phyloP scores from a whole-genome alignment of 2,888 invertebrate genomes.

The Balanococcus diminutus region DNA sequence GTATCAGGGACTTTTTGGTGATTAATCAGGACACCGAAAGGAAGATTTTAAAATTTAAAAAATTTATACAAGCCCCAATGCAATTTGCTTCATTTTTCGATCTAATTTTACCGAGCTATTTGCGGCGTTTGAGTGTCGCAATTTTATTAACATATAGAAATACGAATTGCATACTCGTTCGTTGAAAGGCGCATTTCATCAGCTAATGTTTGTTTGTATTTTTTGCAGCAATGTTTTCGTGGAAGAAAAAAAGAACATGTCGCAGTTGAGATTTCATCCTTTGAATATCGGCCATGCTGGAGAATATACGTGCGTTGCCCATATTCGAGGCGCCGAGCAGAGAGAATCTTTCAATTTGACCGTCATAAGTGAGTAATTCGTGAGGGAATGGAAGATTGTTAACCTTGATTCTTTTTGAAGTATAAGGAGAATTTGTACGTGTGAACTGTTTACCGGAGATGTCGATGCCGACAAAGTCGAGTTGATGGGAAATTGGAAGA shows the following conservation, averaged over 20 bases:
- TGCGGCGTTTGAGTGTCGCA: not conserved
- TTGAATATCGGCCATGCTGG: not conserved
- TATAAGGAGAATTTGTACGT: not conserved
- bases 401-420: not conserved
- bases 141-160: not conserved
- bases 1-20: too few species aligned
- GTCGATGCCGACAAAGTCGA: not conserved
- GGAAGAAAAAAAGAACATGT: not conserved
- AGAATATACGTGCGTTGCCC: not conserved
- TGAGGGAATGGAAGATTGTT: not conserved
- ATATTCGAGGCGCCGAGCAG: not conserved
- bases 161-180: not conserved
- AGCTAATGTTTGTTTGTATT: not conserved
- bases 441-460: not conserved
- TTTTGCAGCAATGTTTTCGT: slow-evolving; percentile 15
- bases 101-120: too few species aligned
- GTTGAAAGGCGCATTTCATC: not conserved
- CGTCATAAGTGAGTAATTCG: not conserved
- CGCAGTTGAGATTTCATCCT: not conserved
- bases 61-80: too few species aligned
- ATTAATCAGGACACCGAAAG: too few species aligned
- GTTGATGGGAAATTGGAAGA: not conserved
- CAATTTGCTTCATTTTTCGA: too few species aligned
- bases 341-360: not conserved
- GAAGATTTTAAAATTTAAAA: too few species aligned